Evolutionary conservation across 2,113 vertebrate genomes (phyloP), one percentile per base, ranked within the genome.

Genomic region (Arothron firmamentum): DNA sequence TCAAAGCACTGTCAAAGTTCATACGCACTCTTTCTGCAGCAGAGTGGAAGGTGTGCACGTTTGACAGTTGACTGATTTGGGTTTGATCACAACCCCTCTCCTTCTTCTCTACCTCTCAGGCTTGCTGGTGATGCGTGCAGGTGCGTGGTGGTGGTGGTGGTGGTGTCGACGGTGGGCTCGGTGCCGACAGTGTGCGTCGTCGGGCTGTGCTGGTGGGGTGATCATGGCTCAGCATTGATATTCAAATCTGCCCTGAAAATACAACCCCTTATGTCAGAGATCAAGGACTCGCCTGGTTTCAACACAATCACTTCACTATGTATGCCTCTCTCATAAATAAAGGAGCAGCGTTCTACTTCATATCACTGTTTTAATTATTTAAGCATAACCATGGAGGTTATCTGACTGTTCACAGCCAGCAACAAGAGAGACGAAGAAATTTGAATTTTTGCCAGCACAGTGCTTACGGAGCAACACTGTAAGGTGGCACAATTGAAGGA

Each of bases 291-390:
- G 82, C 65, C 74, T 85, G 82, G 83, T 88, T 88, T 83, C 75
- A 84, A 85, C 83, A 88, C 86, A 88, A 86, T 86, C 86, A 78
- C 85, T 85, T 83, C 77, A 83, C 53, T 81, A 77, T 61, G 67
- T 63, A 56, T 67, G 81, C 74, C 60, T 70, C 62, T 42, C 86
- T 89, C 85, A 89, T 88, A 89, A 87, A 89, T 89, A 86, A 87
- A 80, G 84, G 62, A 88, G 77, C 74, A 75, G 82, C 48, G 61
- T 72, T 78, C 81, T 55, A 82, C 74, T 89, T 89, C 83, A 88
- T 80, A 88, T 73, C 81, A 71, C 72, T 81, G 74, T 87, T 88
- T 89, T 88, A 86, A 88, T 88, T 89, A 86, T 88, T 87, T 80
- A 86, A 79, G 81, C 71, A 78, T 71, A 79, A 83, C 77, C 82